Base-by-base conservation (phyloP, 2,113 vertebrate genomes). In the Odontesthes bonariensis region DNA sequence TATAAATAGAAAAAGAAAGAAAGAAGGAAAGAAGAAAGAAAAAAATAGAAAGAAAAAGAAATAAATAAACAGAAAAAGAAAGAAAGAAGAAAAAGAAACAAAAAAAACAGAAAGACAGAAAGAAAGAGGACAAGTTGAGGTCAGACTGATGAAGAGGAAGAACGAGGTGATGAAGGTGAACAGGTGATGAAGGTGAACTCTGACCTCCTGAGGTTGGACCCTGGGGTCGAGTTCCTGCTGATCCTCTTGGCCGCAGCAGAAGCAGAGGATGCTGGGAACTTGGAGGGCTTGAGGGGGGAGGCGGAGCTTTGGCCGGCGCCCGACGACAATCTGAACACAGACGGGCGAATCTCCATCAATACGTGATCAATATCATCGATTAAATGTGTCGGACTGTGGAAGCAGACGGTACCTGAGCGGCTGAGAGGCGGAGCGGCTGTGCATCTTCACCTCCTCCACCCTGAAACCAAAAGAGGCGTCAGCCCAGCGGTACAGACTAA, bases 231-330 rank as follows among this genome's bases (percentile, higher is more conserved):
- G 47, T 86, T 85, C 78, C 94, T 93, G 61, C 81, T 92, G 52
- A 97, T 96, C 89, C 96, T 95, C 82, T 96, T 96, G 80, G 95
- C 94, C 2, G 93, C 91, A 1, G 93, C 92, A 1, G 92, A 93
- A 60, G 94, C 94, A 54, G 95, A 92, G 52, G 95, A 90, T 69
- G 93, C 62, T 22, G 92, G 75, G 80, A 94, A 91, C 81, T 95
- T 98, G 56, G 95, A 94, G 69, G 95, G 75, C 94, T 97, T 97
- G 84, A 96, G 77, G 47, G 94, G 90, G 46, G 94, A 95, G 32
- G 84, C 3, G 40, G 93, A 81, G 66, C 93, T 94, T 85, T 95
- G 96, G 40, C 78, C 61, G 20, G 68, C 70, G 32, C 95, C 92
- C 42, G 93, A 74, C 14, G 91, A 95, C 81, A 95, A 58, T 80